Percentiles rank a stretch among this genome's conserved stretches.
Conservation (phyloP, 2,888 invertebrate species). For the Drosophila lacicola region DNA sequence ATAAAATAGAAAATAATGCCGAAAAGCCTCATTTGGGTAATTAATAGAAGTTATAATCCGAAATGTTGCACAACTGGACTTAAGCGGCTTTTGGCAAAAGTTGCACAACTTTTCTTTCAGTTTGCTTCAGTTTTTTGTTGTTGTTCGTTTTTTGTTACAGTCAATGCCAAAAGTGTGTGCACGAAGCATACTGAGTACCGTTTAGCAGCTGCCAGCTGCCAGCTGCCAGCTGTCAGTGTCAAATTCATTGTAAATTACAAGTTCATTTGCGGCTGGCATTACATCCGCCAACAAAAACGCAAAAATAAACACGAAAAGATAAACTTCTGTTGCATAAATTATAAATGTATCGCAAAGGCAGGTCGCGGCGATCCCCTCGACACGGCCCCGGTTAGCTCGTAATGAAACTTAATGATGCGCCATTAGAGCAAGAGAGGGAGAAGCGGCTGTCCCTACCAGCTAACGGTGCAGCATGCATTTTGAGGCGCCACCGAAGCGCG, state of each 20-base stretch:
- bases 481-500: conserved; percentile 66
- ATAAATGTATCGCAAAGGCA: conserved; percentile 27
- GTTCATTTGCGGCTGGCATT: conserved; percentile 73
- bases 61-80: conserved; percentile 47
- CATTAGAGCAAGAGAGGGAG: conserved; percentile 62
- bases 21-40: background rate
- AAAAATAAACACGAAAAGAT: conserved; percentile 17
- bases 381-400: conserved; percentile 32
- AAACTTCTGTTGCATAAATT: conserved; percentile 63
- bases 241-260: conserved; percentile 77
- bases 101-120: conserved; percentile 30
- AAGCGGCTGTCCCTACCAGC: conserved; percentile 22
- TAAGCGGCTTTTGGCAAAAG: conserved; percentile 21
- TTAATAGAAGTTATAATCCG: conserved; percentile 27
- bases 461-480: conserved; percentile 69
- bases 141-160: conserved; percentile 20
- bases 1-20: too few relatives aligned
- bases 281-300: conserved; percentile 65
- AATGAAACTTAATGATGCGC: conserved; percentile 78
- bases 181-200: conserved; percentile 26
- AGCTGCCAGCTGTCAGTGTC: conserved; percentile 72
- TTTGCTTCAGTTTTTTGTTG: background rate
- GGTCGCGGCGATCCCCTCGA: conserved; percentile 4
- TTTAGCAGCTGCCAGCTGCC: conserved; percentile 42
- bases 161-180: conserved; percentile 54